Evolutionary conservation across 2,888 invertebrate species (phyloP), one percentile per base, ranked within the genome.

Genomic region (Brenthis ino): DNA sequence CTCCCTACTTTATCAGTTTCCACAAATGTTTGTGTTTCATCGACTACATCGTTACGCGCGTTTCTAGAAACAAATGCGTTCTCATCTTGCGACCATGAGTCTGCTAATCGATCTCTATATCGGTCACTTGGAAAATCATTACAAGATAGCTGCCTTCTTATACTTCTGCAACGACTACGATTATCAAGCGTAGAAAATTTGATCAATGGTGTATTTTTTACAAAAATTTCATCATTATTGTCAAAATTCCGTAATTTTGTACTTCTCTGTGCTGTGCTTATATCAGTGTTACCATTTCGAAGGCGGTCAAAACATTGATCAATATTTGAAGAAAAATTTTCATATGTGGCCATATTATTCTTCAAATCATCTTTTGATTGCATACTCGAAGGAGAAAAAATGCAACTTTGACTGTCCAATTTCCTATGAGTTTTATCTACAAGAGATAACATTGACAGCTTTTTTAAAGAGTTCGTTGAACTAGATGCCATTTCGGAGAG

Each of bases 111-210:
- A 75, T 90, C 90, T 74, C 88, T 82, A 77, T 80, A 88, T 70
- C 91, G 82, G 74, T 93, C 93, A 76, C 84, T 91, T 70, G 90
- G 89, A 82, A 93, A 91, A 78, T 93, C 93, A 78, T 91, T 93
- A 80, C 88, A 93, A 66, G 93, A 93, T 89, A 93, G 86, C 81
- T 93, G 93, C 74, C 93, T 85, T 76, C 85, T 86, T 77, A 93
- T 91, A 80, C 88, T 88, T 75, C 87, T 86, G 85, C 91, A 90
- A 73, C 90, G 85, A 79, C 88, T 91, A 65, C 91, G 87, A 77
- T 91, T 91, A 80, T 93, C 93, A 78, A 93, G 79, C 69, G 93
- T 93, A 68, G 92, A 93, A 83, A 90, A 93, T 78, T 92, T 93
- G 77, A 87, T 87, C 69, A 80, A 81, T 3, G 89, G 86, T 50